Percentiles rank a stretch among this genome's conserved stretches.
Evolutionary conservation across 2,797 vertebrate genomes (phyloP).

Genomic region (Xenops minutus): DNA sequence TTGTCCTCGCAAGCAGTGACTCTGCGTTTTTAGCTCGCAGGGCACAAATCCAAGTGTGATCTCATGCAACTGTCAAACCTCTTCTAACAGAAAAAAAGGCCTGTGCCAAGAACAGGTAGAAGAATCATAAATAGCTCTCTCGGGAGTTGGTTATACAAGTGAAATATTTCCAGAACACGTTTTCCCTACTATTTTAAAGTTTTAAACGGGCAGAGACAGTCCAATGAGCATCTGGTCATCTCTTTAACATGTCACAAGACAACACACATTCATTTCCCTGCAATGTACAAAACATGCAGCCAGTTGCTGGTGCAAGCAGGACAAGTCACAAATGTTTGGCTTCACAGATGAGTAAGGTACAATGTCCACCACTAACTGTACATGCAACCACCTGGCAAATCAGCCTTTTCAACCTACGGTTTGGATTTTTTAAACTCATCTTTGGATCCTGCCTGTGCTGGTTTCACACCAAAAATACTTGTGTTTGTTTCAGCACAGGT

Average conservation of each 20-base stretch:
- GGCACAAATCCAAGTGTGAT: slow-evolving; percentile 67
- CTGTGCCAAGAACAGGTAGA: slow-evolving; percentile 40
- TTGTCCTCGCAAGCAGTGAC: slow-evolving; percentile 64
- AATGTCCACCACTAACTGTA: background rate
- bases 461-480: background rate
- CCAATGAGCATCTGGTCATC: background rate
- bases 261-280: background rate
- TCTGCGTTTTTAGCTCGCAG: slow-evolving; percentile 43
- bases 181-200: background rate
- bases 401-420: background rate
- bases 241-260: background rate
- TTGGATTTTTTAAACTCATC: background rate
- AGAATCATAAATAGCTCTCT: slow-evolving; percentile 29
- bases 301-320: background rate
- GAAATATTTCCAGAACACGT: background rate
- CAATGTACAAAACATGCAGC: background rate
- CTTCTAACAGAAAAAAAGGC: slow-evolving; percentile 37
- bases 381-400: background rate
- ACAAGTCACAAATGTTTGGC: accelerated
- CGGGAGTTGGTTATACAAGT: background rate
- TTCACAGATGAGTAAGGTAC: background rate
- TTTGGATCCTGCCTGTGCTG: background rate
- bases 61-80: slow-evolving; percentile 61
- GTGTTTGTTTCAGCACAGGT: background rate
- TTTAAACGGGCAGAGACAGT: background rate